Conservation (phyloP, 2,113 vertebrate species). For the Deroptyus accipitrinus region DNA sequence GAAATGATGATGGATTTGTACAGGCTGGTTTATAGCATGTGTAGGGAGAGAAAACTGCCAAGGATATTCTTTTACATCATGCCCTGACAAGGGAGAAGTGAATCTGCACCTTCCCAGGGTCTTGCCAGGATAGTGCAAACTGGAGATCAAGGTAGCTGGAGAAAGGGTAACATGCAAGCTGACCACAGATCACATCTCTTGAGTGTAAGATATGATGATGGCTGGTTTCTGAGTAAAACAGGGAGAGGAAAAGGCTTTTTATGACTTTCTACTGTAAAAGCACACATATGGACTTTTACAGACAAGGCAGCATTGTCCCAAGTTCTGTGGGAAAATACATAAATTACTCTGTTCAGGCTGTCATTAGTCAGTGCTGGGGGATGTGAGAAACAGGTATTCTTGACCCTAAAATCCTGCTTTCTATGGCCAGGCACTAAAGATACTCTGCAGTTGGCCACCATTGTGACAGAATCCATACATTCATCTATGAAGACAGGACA, state of each 20-base stretch:
- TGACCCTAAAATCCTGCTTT: background rate
- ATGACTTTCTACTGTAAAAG: background rate
- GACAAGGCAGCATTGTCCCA: background rate
- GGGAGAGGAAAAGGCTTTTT: background rate
- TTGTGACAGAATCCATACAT: background rate
- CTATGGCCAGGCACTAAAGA: background rate
- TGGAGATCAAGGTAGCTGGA: background rate
- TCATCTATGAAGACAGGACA: background rate
- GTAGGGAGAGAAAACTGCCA: background rate
- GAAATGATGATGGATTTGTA: background rate
- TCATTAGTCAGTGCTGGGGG: background rate
- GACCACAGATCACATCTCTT: background rate
- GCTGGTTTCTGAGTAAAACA: background rate
- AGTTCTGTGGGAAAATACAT: background rate
- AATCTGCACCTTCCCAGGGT: background rate
- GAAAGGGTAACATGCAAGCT: background rate
- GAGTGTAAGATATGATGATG: accelerated
- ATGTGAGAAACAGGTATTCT: background rate
- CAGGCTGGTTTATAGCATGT: accelerated
- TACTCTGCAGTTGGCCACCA: background rate
- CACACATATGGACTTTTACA: background rate
- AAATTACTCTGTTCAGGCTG: background rate
- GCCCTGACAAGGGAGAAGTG: background rate
- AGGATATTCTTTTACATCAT: background rate
- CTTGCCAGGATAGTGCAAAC: background rate